These are phyloP conservation scores for Ramazzottius varieornatus DNA, from an alignment of 2,888 invertebrate species.

Conservation along the genomic window DNA sequence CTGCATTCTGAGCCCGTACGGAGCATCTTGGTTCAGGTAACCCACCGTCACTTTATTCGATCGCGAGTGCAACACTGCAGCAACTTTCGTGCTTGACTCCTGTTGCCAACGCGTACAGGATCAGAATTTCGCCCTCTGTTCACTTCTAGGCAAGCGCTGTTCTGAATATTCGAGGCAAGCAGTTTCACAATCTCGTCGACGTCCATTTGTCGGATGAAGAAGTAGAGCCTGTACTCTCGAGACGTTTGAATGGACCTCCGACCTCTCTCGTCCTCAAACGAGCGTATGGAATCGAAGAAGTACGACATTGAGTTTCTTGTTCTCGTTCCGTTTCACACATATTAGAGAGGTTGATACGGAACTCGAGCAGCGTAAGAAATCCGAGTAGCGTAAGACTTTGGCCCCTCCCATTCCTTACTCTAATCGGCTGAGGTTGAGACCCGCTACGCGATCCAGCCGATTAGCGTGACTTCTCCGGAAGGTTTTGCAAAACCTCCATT, in stretches of 20 bases:
- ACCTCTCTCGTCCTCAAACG: not conserved
- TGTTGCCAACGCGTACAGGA: no score
- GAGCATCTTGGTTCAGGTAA: constrained; percentile 6
- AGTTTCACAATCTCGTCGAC: constrained; percentile 1
- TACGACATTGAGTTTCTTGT: not conserved
- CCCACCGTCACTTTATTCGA: no score
- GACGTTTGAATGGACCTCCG: not conserved
- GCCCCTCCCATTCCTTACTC: no score
- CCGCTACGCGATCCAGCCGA: no score
- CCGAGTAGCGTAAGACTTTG: no score
- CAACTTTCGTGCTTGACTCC: constrained; percentile 7
- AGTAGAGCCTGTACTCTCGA: not conserved
- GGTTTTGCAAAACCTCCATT: no score
- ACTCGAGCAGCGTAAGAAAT: no score
- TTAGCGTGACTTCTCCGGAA: no score
- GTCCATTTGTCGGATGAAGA: not conserved
- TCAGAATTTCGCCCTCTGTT: not conserved
- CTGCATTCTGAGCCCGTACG: not conserved
- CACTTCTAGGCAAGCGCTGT: not conserved
- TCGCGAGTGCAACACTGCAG: no score
- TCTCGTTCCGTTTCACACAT: no score
- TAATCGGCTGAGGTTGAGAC: no score
- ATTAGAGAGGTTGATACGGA: no score
- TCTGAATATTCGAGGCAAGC: not conserved
- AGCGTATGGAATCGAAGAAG: not conserved